These are phyloP conservation scores for Magallana nippona DNA, from an alignment of 2,888 invertebrate species.

Conservation along the genomic window DNA sequence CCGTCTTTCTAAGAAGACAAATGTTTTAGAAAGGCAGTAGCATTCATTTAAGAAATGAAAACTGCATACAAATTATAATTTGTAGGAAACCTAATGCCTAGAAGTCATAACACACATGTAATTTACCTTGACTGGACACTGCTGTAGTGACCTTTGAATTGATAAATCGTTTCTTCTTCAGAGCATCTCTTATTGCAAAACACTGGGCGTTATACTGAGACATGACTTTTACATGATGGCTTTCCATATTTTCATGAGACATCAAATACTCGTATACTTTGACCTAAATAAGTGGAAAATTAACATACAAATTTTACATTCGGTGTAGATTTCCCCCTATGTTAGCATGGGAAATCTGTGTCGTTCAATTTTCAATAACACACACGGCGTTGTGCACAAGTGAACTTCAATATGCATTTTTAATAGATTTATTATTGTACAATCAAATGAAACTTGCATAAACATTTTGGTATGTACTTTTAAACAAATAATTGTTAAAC, in stretches of 20 bases:
- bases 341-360: too few species aligned
- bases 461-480: too few species aligned
- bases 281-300: conserved; percentile 48
- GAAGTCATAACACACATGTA: background rate
- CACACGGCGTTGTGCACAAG: too few species aligned
- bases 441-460: too few species aligned
- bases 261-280: conserved; percentile 46
- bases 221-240: conserved; percentile 54
- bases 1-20: too few species aligned
- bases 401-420: too few species aligned
- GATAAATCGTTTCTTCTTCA: conserved; percentile 39
- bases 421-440: too few species aligned
- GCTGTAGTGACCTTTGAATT: conserved; percentile 56
- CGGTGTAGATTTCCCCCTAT: too few species aligned
- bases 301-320: too few species aligned
- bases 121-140: conserved; percentile 63
- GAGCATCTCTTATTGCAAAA: conserved; percentile 53
- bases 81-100: too few species aligned
- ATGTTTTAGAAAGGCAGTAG: background rate
- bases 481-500: too few species aligned
- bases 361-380: too few species aligned
- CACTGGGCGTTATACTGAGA: conserved; percentile 70
- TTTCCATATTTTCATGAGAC: background rate
- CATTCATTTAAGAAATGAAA: background rate
- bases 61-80: background rate